These are phyloP conservation scores for Nycticebus coucang DNA, from an alignment of 2,113 vertebrate genomes.

Conservation along the genomic window DNA sequence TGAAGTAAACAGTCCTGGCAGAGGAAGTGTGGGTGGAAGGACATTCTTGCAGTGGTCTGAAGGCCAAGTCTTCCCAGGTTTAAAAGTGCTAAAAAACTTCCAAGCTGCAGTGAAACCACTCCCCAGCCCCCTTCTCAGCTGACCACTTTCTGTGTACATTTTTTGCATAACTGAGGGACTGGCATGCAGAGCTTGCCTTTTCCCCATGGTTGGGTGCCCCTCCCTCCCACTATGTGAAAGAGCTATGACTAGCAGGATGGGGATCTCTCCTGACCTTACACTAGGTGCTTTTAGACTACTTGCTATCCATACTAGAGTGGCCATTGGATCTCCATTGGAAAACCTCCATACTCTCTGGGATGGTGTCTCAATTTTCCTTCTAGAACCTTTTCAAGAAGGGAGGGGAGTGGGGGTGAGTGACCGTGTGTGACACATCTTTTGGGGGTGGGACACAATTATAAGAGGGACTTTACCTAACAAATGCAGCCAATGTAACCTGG, in stretches of 20 bases:
- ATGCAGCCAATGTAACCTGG: no score
- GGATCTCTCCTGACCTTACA: not conserved
- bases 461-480: no score
- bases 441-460: no score
- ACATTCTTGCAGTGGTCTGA: not conserved
- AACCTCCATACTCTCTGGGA: not conserved
- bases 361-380: not conserved
- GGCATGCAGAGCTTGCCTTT: not conserved
- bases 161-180: not conserved
- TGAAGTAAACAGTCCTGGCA: no score
- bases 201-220: not conserved
- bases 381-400: no score
- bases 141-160: slow-evolving; percentile 19
- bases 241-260: not conserved
- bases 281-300: not conserved
- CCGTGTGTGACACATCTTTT: no score
- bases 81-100: not conserved
- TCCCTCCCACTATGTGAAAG: not conserved
- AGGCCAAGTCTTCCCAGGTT: not conserved
- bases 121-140: not conserved
- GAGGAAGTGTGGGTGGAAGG: not conserved
- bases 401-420: no score
- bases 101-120: not conserved
- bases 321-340: not conserved
- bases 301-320: not conserved